These are phyloP conservation scores for Mus spicilegus DNA, from an alignment of 2,113 vertebrate genomes.

Conservation along the genomic window DNA sequence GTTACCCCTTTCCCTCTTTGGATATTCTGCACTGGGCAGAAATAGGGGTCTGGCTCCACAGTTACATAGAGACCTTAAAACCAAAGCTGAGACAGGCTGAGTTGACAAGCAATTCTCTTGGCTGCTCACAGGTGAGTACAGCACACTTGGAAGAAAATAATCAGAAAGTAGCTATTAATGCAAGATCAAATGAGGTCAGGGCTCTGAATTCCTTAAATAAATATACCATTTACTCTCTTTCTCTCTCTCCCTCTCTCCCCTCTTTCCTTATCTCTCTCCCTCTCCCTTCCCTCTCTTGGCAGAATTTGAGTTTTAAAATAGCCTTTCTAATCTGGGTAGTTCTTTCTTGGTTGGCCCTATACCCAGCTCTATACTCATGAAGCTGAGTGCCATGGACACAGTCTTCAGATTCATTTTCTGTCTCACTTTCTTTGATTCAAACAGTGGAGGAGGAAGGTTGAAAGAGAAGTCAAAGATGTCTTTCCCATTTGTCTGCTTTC, in stretches of 20 bases:
- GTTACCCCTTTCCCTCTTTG: not conserved
- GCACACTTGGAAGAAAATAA: not conserved
- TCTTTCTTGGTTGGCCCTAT: not conserved
- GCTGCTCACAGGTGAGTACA: not conserved
- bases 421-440: constrained; percentile 6
- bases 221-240: not conserved
- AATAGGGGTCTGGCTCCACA: not conserved
- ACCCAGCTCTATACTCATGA: not conserved
- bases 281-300: not conserved
- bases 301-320: constrained; percentile 6
- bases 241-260: not conserved
- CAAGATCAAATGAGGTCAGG: constrained; percentile 53
- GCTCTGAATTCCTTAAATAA: constrained; percentile 35
- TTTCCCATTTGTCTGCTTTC: not conserved
- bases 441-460: not conserved
- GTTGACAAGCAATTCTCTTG: not conserved
- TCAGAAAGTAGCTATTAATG: constrained; percentile 21
- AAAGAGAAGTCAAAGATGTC: not conserved
- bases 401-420: not conserved
- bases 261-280: not conserved
- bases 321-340: constrained; percentile 2
- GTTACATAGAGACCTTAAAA: not conserved
- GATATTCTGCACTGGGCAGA: not conserved
- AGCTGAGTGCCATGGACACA: not conserved
- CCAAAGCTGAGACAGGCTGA: not conserved